Evolutionary conservation across 2,113 vertebrate species (phyloP).

Genomic region (Arizona elegans): DNA sequence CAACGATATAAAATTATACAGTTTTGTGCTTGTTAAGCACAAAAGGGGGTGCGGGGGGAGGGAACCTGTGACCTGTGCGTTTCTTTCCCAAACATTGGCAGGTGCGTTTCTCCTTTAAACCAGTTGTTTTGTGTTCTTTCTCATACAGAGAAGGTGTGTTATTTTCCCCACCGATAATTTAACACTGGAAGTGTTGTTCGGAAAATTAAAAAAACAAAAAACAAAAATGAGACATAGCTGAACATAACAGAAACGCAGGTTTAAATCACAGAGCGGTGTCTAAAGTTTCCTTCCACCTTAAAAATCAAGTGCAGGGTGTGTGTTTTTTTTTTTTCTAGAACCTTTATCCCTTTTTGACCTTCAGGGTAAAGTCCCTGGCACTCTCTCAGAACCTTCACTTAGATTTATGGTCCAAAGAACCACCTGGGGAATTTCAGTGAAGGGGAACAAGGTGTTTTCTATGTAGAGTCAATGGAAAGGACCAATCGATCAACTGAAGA

Average conservation of each 20-base stretch:
- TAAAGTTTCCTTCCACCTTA: constrained; percentile 45
- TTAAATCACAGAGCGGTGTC: constrained; percentile 40
- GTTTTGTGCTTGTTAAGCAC: constrained; percentile 51
- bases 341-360: constrained; percentile 62
- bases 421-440: constrained; percentile 54
- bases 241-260: constrained; percentile 51
- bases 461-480: background rate
- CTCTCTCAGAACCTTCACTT: constrained; percentile 20
- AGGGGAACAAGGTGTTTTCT: constrained; percentile 33
- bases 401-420: constrained; percentile 3
- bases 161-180: constrained; percentile 23
- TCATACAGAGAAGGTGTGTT: background rate
- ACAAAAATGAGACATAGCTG: background rate
- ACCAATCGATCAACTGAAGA: constrained; percentile 79
- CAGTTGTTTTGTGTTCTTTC: background rate
- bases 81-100: constrained; percentile 31
- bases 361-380: constrained; percentile 40
- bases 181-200: background rate
- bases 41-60: background rate
- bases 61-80: constrained; percentile 37
- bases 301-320: constrained; percentile 57
- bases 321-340: constrained; percentile 40
- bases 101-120: constrained; percentile 27
- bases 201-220: background rate
- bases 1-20: constrained; percentile 60